Evolutionary conservation across 2,888 invertebrate species (phyloP), one percentile per base, ranked within the genome.

Genomic region (Dynastes maya): DNA sequence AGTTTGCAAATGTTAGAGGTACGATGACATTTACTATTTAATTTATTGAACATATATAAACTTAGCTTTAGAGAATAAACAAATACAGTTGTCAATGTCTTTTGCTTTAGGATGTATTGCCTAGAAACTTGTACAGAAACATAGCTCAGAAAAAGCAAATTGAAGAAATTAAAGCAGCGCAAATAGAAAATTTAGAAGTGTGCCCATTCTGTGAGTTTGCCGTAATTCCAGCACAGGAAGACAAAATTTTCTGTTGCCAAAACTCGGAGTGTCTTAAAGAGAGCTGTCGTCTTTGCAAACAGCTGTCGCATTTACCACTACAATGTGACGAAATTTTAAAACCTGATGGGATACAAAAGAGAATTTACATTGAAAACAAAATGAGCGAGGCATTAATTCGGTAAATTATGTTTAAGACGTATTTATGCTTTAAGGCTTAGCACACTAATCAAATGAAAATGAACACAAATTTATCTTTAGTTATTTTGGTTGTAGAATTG

Each of bases 141-240:
- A 83, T 91, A 29, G 86, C 90, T 1, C 87, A 89, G 68, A 88
- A 89, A 78, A 88, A 90, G 80, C 90, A 91, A 80, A 85, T 90
- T 64, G 90, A 89, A 76, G 92, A 92, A 85, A 87, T 92, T 5
- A 86, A 86, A 80, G 86, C 88, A 2, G 92, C 92, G 0, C 89
- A 89, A 16, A 89, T 92, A 49, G 89, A 90, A 45, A 91, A 91
- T 80, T 85, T 92, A 61, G 91, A 90, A 77, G 85, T 84, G 16
- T 92, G 92, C 85, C 91, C 92, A 9, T 91, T 91, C 84, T 92
- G 92, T 84, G 89, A 90, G 80, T 92, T 90, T 85, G 90, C 90
- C 32, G 90, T 89, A 45, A 90, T 91, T 81, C 90, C 91, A 2
- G 81, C 86, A 0, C 85, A 85, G 8, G 85, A 82, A n/a, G 87